Evolutionary conservation across 2,797 vertebrate species (phyloP), one percentile per base, ranked within the genome.

Genomic region (Meda fulgida): DNA sequence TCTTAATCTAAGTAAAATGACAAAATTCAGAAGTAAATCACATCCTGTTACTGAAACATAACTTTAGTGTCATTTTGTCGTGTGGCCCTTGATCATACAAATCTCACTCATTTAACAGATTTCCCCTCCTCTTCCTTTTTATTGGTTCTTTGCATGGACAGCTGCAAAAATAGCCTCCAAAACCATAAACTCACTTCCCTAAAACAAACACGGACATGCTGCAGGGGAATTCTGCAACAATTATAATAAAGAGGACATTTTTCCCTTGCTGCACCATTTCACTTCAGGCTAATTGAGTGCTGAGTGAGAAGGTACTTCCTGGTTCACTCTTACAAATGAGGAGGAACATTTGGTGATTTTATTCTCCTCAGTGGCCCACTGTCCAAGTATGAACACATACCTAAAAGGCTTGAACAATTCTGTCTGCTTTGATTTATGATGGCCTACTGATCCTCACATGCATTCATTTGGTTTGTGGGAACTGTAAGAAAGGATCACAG

Each of bases 191-290:
- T 63, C 58, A 81, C 80, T 89, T 90, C 58, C 76, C 89, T 91
- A 91, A 94, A 93, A 94, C 87, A 92, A 93, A 93, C 91, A 89
- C 89, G 92, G 92, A 93, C 92, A 91, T 92, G 92, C 91, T 90
- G 87, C 89, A 87, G 91, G 93, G 93, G 86, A 89, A 93, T 92
- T 93, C 93, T 91, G 91, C 92, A 94, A 94, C 91, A 94, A 93
- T 93, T 94, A 95, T 93, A 92, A 93, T 94, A 93, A 92, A 78
- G 84, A 86, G 90, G 91, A 89, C 89, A 92, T 92, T 92, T 90
- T 84, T 86, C 83, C 88, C 89, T 92, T 91, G 84, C 80, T 84
- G 73, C 73, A 78, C 73, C 60, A 55, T 84, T 79, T 55, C 43
- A 86, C 85, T 92, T 90, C 87, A 77, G 76, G 89, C 89, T 95